Evolutionary conservation across 2,113 vertebrate genomes (phyloP).

Genomic region (Oreamnos americanus): DNA sequence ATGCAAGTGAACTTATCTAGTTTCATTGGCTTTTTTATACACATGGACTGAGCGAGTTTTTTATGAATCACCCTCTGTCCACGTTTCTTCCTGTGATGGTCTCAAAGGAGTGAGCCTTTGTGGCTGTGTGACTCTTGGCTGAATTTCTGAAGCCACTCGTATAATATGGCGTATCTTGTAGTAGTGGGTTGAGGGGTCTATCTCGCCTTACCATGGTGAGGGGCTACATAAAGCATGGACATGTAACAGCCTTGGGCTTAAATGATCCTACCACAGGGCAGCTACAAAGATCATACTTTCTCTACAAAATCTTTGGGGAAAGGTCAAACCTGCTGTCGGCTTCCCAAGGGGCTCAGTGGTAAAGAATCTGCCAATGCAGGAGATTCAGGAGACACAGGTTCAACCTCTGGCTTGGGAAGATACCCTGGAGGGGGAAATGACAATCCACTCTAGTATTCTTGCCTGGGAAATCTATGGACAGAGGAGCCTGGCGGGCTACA

Average conservation of each 20-base stretch:
- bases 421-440: neutral
- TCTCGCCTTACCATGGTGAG: neutral
- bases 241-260: neutral
- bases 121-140: neutral
- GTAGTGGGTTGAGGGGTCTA: no score
- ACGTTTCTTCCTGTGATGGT: neutral
- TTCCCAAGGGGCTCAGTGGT: neutral
- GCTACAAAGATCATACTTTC: neutral
- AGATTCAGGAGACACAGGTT: neutral
- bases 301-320: neutral
- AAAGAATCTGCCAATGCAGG: neutral
- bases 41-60: neutral
- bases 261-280: neutral
- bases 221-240: accelerated
- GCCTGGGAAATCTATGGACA: neutral
- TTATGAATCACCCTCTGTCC: neutral
- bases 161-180: neutral
- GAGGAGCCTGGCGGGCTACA: neutral
- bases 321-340: neutral
- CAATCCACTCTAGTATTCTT: neutral
- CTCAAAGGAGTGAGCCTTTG: neutral
- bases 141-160: neutral
- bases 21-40: neutral
- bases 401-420: neutral
- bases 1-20: neutral